A percentile compares a stretch with the other conserved stretches of the same genome.
Evolutionary conservation across 2,113 vertebrate species (phyloP).

Genomic region (Varanus komodoensis): DNA sequence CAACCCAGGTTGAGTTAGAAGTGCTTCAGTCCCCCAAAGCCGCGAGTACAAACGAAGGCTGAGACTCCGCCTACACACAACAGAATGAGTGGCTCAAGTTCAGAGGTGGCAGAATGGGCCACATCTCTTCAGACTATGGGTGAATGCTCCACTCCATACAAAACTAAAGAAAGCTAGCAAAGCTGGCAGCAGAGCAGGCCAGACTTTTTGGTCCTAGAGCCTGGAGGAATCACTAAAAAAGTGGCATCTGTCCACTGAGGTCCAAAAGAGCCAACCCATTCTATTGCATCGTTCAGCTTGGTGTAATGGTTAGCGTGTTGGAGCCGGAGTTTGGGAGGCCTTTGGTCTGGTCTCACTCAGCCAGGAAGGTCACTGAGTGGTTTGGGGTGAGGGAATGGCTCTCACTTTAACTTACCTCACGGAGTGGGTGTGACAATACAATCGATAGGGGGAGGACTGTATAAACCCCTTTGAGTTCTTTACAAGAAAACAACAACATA

Average conservation of each 20-base stretch:
- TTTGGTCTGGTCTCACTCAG: too few species aligned
- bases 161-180: background rate
- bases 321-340: too few species aligned
- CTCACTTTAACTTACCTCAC: too few species aligned
- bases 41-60: background rate
- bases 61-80: background rate
- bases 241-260: background rate
- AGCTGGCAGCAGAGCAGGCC: background rate
- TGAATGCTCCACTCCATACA: background rate
- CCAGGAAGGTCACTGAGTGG: too few species aligned
- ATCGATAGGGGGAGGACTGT: too few species aligned
- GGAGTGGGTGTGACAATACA: too few species aligned
- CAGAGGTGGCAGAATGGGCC: background rate
- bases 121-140: background rate
- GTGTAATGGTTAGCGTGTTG: too few species aligned
- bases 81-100: background rate
- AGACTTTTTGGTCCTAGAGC: background rate
- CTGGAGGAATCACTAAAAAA: background rate
- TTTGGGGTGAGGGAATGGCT: too few species aligned
- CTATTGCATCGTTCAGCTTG: background rate
- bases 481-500: too few species aligned
- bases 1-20: background rate
- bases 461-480: too few species aligned
- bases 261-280: background rate
- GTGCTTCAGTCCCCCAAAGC: background rate